Conservation (phyloP, 2,113 vertebrate species). For the Nerophis ophidion region DNA sequence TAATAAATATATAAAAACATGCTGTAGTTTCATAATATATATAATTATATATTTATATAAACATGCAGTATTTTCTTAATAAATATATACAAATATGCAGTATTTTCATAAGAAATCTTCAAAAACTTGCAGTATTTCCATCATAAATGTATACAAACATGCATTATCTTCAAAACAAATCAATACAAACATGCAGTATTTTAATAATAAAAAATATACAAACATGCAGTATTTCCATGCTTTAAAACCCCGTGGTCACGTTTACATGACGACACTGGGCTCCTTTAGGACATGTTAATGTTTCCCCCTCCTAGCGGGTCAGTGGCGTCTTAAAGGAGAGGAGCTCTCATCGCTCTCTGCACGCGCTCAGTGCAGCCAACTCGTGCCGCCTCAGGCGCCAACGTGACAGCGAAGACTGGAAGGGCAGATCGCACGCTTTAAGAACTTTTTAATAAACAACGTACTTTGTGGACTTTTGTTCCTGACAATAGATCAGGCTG, state of each 20-base stretch:
- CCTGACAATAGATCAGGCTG: constrained; percentile 8
- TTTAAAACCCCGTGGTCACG: not conserved
- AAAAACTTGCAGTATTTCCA: no score
- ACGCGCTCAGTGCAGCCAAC: constrained; percentile 26
- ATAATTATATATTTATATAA: no score
- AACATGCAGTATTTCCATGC: no score
- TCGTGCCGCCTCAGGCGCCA: constrained; percentile 42
- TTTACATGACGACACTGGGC: not conserved
- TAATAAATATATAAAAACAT: no score
- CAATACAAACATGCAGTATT: no score
- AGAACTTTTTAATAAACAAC: not conserved
- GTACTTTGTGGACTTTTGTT: constrained; percentile 13
- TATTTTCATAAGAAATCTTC: no score
- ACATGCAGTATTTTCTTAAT: no score
- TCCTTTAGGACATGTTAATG: not conserved
- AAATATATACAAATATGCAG: no score
- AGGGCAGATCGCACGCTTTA: constrained; percentile 16
- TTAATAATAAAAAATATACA: no score
- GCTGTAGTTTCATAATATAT: no score
- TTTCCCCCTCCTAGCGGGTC: constrained; percentile 26
- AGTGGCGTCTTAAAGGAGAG: constrained; percentile 21
- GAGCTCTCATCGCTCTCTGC: not conserved
- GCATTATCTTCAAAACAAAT: no score
- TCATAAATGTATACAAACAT: no score
- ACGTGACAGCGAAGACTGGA: constrained; percentile 50